Percentiles rank a stretch among this genome's conserved stretches.
These are phyloP conservation scores for Agrotis segetum DNA, from an alignment of 2,888 invertebrate genomes.

Conservation along the genomic window DNA sequence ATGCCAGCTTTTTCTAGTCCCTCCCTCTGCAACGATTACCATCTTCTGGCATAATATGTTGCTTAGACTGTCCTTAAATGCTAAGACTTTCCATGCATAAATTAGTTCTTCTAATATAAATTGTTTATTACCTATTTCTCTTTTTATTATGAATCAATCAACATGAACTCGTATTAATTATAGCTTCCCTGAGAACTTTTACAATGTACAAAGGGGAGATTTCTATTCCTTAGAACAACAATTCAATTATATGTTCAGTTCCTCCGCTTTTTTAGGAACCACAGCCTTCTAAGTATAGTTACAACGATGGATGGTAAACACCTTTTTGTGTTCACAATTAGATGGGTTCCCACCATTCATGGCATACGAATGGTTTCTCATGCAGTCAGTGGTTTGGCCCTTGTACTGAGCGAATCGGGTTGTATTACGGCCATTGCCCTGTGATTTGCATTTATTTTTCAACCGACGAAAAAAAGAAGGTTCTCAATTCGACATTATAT, in stretches of 20 bases:
- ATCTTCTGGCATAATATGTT: too few species aligned
- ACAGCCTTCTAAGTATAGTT: conserved; percentile 21
- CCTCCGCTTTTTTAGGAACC: conserved; percentile 43
- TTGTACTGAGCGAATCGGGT: conserved; percentile 35
- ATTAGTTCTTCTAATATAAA: too few species aligned
- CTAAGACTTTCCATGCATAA: too few species aligned
- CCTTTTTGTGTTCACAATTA: conserved; percentile 62
- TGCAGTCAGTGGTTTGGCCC: conserved; percentile 67
- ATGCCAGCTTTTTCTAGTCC: too few species aligned
- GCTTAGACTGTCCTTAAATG: too few species aligned
- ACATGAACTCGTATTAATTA: conserved; percentile 6
- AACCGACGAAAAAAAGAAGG: too few species aligned
- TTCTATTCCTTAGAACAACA: conserved; percentile 35
- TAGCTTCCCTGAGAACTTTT: conserved; percentile 58
- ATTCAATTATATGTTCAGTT: conserved; percentile 43
- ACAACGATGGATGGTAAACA: conserved; percentile 54
- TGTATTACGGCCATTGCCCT: conserved; percentile 28
- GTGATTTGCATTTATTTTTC: conserved; percentile 34
- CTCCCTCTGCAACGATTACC: too few species aligned
- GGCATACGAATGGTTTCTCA: conserved; percentile 67
- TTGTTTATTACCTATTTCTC: too few species aligned
- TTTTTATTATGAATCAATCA: neutral
- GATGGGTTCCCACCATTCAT: conserved; percentile 72
- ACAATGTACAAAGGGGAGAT: conserved; percentile 25
- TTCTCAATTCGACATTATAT: neutral